Base-by-base conservation (phyloP, 2,888 invertebrate species). In the Polyommatus icarus region DNA sequence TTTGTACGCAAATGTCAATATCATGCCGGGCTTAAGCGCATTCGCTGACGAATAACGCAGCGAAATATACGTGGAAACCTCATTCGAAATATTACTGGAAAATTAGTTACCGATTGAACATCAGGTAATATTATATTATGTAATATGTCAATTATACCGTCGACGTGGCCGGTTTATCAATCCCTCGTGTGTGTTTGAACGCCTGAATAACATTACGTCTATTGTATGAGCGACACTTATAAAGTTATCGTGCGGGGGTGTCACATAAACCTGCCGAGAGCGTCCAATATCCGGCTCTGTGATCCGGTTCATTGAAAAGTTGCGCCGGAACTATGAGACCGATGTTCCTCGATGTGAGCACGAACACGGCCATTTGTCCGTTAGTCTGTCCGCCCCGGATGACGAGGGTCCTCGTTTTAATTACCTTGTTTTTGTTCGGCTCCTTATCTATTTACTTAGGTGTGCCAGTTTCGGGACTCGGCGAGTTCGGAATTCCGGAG, bases 391-490 rank as follows among this genome's bases (percentile, higher is more conserved):
- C 59, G 29, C 29, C 24, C 67, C 29, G 29, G 29, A 29, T 32
- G 67, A 67, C 67, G 67, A 67, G 67, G 67, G 67, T 67, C 12
- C 29, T 29, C 67, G 67, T 29, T 67, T 67, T 67, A 67, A 67
- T 67, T 67, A 15, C 67, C 67, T 67, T 32, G 67, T 67, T 67
- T 67, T 67, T 67, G 67, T 67, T 15, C 61, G 29, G 61, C 24
- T 29, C 67, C 67, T 67, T 67, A 67, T 32, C 67, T 67, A 29
- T 67, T 54, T 15, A 32, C 67, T 29, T 67, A 12, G 5, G 29
- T 67, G 12, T 67, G 29, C 59, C 24, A 24, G 24, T 67, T 67
- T 32, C 5, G 67, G 67, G 15, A 29, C 67, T 29, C 24, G 61
- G 20, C 8, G 20, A 61, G 10, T 12, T 61, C 20, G 4, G 24